Percentiles rank a stretch among this genome's conserved stretches.
Conservation (phyloP, 1,140 invertebrate genomes). For the Lasaia peninsularis region DNA sequence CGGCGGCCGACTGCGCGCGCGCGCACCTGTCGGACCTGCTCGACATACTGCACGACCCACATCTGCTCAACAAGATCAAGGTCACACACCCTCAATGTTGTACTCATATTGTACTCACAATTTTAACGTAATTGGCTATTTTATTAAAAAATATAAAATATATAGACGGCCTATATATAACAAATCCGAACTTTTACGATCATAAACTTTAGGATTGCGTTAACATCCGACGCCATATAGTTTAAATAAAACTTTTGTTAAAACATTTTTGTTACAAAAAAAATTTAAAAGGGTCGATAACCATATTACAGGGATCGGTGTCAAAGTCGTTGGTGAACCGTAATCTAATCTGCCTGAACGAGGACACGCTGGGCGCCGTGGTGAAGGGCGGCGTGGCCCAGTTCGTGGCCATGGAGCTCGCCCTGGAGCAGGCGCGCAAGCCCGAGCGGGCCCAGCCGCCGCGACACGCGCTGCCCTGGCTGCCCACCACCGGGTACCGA, state of each 20-base stretch:
- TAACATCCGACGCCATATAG: no score
- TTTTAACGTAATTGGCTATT: no score
- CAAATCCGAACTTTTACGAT: no score
- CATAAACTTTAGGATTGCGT: no score
- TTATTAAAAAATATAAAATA: no score
- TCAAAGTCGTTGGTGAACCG: slow-evolving; percentile 66
- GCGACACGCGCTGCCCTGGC: slow-evolving; percentile 90
- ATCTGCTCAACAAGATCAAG: slow-evolving; percentile 97
- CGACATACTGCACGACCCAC: slow-evolving; percentile 97
- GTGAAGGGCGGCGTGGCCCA: slow-evolving; percentile 97
- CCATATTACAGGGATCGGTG: slow-evolving; percentile 62
- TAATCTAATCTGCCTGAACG: slow-evolving; percentile 87
- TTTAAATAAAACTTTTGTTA: no score
- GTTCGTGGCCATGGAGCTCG: slow-evolving; percentile 95
- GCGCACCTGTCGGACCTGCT: slow-evolving; percentile 95
- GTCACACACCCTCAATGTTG: slow-evolving; percentile 65
- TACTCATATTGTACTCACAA: no score
- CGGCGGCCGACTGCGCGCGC: slow-evolving; percentile 94
- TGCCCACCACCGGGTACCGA: slow-evolving; percentile 86
- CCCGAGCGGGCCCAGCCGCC: slow-evolving; percentile 75
- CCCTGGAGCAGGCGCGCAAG: slow-evolving; percentile 89
- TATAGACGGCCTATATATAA: no score
- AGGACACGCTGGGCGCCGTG: slow-evolving; percentile 96
- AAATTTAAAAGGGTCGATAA: no score
- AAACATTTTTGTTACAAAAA: no score